Evolutionary conservation across 1,140 invertebrate species (phyloP).

Genomic region (Lordiphosa clarofinis): DNA sequence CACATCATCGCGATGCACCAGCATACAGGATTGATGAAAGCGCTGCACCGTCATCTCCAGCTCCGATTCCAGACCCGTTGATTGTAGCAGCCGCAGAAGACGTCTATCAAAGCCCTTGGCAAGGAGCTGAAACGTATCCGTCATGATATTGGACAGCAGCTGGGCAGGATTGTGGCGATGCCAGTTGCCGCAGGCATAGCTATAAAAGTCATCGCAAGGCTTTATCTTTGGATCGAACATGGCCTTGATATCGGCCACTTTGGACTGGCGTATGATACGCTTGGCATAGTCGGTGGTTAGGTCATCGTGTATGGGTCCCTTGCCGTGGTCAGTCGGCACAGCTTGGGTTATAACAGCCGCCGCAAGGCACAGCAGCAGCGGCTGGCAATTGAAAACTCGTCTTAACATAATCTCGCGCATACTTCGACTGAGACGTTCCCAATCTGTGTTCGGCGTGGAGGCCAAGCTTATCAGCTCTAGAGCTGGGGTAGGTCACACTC

Average conservation of each 20-base stretch:
- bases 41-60: constrained; percentile 49
- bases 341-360: neutral
- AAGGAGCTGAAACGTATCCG: constrained; percentile 52
- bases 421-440: constrained; percentile 32
- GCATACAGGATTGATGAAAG: constrained; percentile 51
- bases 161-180: constrained; percentile 68
- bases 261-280: constrained; percentile 43
- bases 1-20: constrained; percentile 30
- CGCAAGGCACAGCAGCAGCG: constrained; percentile 5
- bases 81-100: constrained; percentile 28
- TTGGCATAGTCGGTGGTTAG: constrained; percentile 43
- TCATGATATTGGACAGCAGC: constrained; percentile 28
- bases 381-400: constrained; percentile 10
- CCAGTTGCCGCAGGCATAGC: constrained; percentile 86
- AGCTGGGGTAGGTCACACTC: constrained; percentile 33
- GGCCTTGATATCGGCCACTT: constrained; percentile 55
- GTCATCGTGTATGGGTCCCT: constrained; percentile 27
- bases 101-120: constrained; percentile 48
- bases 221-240: constrained; percentile 80
- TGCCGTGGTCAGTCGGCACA: constrained; percentile 4
- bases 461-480: constrained; percentile 29
- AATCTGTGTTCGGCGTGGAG: constrained; percentile 8
- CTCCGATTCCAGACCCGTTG: constrained; percentile 14
- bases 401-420: constrained; percentile 35
- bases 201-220: constrained; percentile 84